Base-by-base conservation (phyloP, 2,113 vertebrate species). In the Sterrhoptilus dennistouni region DNA sequence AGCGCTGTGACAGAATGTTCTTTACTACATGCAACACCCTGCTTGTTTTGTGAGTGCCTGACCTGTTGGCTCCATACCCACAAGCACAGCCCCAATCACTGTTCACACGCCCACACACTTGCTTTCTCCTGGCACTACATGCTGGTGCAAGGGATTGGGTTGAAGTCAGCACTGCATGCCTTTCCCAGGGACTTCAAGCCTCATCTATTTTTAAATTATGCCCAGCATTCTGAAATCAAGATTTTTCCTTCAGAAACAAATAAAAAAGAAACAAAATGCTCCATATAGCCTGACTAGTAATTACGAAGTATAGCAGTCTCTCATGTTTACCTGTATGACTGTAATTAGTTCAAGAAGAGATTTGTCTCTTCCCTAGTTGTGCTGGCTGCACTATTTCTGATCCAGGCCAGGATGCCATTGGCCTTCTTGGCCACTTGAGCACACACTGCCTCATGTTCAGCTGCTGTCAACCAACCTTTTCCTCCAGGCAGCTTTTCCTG, bases 31-130 rank as follows among this genome's bases (percentile, higher is more conserved):
- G n/a, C 44, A 40, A 44, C 16, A 57, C 7, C 24, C 20, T 38
- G 31, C n/a, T 80, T 4, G 0, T 23, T 72, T 50, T 64, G 35
- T 5, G 9, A 79, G 35, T 18, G 49, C 40, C 35, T 36, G 53
- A 56, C 8, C 61, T 1, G 0, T 4, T 0, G 1, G 70, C 35
- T 69, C 45, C 22, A 20, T 7, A 19, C 11, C 24, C 0, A 2
- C 33, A 40, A 35, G 38, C 3, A 1, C 31, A 47, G 52, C 12
- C 22, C 21, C 35, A 18, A 3, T 9, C 21, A 2, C 61, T 83
- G 66, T 40, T 36, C 11, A 23, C 2, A 2, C 3, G 4, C 29
- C 24, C n/a, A 8, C 8, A 2, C 15, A 9, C 24, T 56, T 33
- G 8, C 25, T 25, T 9, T 68, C 35, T 59, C 18, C 36, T 35